Percentiles rank a stretch among this genome's conserved stretches.
These are phyloP conservation scores for Hyperoplus immaculatus DNA, from an alignment of 2,797 vertebrate genomes.

Conservation along the genomic window DNA sequence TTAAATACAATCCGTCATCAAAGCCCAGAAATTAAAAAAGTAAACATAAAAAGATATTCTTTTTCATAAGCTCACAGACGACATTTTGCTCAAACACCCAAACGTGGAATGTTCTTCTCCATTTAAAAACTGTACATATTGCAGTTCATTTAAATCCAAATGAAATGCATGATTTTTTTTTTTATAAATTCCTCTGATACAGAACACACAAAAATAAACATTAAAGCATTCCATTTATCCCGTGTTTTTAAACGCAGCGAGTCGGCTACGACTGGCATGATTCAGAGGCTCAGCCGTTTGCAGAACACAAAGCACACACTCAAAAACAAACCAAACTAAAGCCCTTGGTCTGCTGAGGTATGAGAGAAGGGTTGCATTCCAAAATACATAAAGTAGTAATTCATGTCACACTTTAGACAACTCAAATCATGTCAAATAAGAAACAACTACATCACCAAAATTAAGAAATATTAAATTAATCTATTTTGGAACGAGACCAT, in stretches of 20 bases:
- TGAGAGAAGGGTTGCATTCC: slow-evolving; percentile 36
- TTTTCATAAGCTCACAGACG: slow-evolving; percentile 22
- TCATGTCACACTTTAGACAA: not conserved
- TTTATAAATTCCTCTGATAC: slow-evolving; percentile 17
- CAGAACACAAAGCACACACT: slow-evolving; percentile 17
- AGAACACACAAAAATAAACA: slow-evolving; percentile 40
- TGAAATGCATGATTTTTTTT: slow-evolving; percentile 27
- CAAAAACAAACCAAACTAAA: slow-evolving; percentile 46
- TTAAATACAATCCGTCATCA: slow-evolving; percentile 65
- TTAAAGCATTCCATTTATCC: slow-evolving; percentile 52
- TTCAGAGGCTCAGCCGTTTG: slow-evolving; percentile 1
- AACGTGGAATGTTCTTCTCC: slow-evolving; percentile 71
- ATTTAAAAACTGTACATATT: slow-evolving; percentile 70
- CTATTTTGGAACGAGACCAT: slow-evolving; percentile 23
- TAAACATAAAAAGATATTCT: not conserved
- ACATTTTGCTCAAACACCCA: slow-evolving; percentile 38
- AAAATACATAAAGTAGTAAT: not conserved
- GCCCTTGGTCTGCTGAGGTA: slow-evolving; percentile 68
- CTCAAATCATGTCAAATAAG: not conserved
- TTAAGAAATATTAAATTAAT: not conserved
- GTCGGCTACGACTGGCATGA: not conserved
- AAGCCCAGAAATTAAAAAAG: slow-evolving; percentile 26
- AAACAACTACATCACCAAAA: not conserved
- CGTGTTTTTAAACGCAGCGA: slow-evolving; percentile 10
- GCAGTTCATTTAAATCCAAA: slow-evolving; percentile 47